Base-by-base conservation (phyloP, 2,797 vertebrate genomes). In the Pelodytes ibericus region DNA sequence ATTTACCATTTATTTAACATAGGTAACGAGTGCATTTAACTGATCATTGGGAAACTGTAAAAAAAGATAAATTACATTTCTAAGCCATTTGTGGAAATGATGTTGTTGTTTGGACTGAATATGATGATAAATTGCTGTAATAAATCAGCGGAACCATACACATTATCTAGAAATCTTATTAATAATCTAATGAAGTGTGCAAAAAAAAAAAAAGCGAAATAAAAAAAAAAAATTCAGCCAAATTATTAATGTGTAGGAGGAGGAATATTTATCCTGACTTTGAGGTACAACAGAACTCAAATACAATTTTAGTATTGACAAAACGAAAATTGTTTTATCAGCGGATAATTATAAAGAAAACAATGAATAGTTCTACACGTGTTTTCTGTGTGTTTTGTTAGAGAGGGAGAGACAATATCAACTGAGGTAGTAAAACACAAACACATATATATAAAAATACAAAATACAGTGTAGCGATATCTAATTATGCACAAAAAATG, bases 81-180 rank as follows among this genome's bases (percentile, higher is more conserved):
- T 18, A 18, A 74, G 51, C 11, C 2, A 11, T 36, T 36, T 36
- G 33, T 36, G 5, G 1, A 5, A 36, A 36, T 36, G 11, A 1
- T 36, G 33, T 36, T 36, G 33, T n/a, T 13, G 25, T 24, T 66
- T 57, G 15, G n/a, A 53, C 49, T 57, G 7, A 27, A 29, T 20
- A 70, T 56, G 15, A n/a, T 63, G 58, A 76, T 36, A 18, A 63
- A 76, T 76, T 16, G 18, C 22, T 41, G 44, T 44, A 71, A 76
- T 76, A 76, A 63, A 63, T 49, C 58, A 68, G 30, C 47, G 51
- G 57, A 76, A 76, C 74, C n/a, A 63, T 39, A 70, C 60, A 62
- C 53, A 68, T 76, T 57, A 76, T 74, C 62, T 22, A 69, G 61
- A 59, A 39, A 53, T 69, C 65, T 27, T 13, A 26, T 9, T 18